Base-by-base conservation (phyloP, 2,888 invertebrate genomes). In the Odontomyia ornata region DNA sequence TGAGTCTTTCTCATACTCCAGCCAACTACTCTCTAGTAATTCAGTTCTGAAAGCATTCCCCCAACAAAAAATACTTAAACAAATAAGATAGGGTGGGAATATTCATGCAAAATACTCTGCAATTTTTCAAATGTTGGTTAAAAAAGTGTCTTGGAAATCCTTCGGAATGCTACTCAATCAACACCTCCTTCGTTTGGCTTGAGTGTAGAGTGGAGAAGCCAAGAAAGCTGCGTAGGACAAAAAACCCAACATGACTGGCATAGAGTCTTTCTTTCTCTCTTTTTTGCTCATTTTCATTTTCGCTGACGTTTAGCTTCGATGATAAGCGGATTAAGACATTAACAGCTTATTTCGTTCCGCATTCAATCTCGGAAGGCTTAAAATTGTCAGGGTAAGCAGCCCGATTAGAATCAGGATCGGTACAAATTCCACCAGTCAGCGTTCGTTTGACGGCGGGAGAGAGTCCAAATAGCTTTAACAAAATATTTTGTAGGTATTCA, bases 251-350 rank as follows among this genome's bases (percentile, higher is more conserved):
- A 36, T 36, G 36, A 36, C 36, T 36, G 36, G 36, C 36, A 36
- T 36, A 3, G 3, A 36, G 5, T 36, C 36, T 36, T 9, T 36
- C 9, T 3, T 9, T 9, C 52, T 9, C 4, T 52, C n/a, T 52
- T 15, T 36, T 46, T n/a, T n/a, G 5, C 30, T 75, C 28, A 27
- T 57, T 75, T 75, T 47, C 62, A 23, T 77, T 78, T 76, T 73
- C 75, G 78, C 78, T 78, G 78, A 78, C 76, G 76, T 72, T 76
- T 75, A 36, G 57, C 73, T 30, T 47, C 47, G 57, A 60, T 69
- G 69, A 78, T 78, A 78, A 78, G 78, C 78, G 78, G 78, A 78
- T 78, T 78, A 78, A 76, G 65, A 78, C 78, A 78, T 78, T 78
- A 76, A 75, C 78, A 77, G 78, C 73, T 78, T 78, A 78, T 78